Percentiles rank a stretch among this genome's conserved stretches.
Conservation (phyloP, 2,888 invertebrate genomes). For the Syritta pipiens region DNA sequence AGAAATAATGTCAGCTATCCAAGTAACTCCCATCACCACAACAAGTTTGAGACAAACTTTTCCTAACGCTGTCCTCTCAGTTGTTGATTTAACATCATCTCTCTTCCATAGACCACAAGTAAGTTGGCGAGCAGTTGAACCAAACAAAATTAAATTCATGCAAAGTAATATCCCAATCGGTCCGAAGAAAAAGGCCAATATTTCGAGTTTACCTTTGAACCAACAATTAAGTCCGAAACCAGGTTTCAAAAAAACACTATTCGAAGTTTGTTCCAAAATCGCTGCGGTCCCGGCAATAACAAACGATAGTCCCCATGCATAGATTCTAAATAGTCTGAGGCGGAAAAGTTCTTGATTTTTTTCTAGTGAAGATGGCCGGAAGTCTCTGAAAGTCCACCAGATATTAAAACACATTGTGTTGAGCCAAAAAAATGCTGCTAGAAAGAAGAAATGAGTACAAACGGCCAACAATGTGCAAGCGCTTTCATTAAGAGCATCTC, state of each 20-base stretch:
- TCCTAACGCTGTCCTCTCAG: constrained; percentile 89
- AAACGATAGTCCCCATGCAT: constrained; percentile 92
- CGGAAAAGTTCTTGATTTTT: constrained; percentile 91
- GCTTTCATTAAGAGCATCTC: constrained; percentile 82
- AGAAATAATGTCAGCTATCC: constrained; percentile 90
- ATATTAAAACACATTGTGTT: constrained; percentile 97
- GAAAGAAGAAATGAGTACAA: constrained; percentile 91
- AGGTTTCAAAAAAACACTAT: constrained; percentile 84
- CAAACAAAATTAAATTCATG: constrained; percentile 89
- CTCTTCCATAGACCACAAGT: constrained; percentile 94
- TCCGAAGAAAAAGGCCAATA: constrained; percentile 91
- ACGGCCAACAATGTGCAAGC: constrained; percentile 85
- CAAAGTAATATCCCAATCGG: constrained; percentile 89
- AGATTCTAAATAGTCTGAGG: constrained; percentile 88
- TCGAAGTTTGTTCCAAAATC: constrained; percentile 85
- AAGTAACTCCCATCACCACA: constrained; percentile 89
- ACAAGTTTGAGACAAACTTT: constrained; percentile 92
- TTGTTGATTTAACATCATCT: constrained; percentile 91
- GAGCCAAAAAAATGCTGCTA: constrained; percentile 95
- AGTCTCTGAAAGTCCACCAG: constrained; percentile 93
- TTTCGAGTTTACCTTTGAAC: constrained; percentile 90
- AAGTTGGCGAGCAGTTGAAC: constrained; percentile 89
- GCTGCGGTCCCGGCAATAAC: constrained; percentile 87
- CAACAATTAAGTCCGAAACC: constrained; percentile 90
- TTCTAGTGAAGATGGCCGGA: constrained; percentile 90